Evolutionary conservation across 2,888 invertebrate species (phyloP), one percentile per base, ranked within the genome.

Genomic region (Quadroppia sp.): DNA sequence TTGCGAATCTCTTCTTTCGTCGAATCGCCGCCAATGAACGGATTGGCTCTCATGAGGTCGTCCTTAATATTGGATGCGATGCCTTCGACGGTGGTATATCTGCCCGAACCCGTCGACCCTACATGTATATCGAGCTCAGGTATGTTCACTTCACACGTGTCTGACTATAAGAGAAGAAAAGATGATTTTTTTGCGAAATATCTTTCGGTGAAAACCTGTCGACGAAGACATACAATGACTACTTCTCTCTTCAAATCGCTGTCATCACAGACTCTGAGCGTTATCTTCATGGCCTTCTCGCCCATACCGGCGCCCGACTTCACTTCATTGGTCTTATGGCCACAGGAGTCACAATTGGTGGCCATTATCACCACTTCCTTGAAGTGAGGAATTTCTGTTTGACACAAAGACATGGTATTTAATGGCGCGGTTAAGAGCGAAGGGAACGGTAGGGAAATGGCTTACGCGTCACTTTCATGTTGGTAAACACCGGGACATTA

Each of bases 301-400:
- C 93, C 94, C 45, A 97, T 88, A 0, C 96, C 96, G 23, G 90
- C 87, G 0, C 94, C 94, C 0, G 94, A 90, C 82, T 98, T 97
- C 0, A 99, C 95, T 85, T 99, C 99, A 81, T 94, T 98, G 2
- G 96, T 94, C 79, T 90, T 88, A 80, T 88, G 87, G 0, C 98
- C 98, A 83, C 99, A 99, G 0, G 82, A 81, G 20, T 96, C 95
- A 82, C 99, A 99, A 0, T 84, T 86, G 0, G 95, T 95, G 0
- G 97, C 94, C 98, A 99, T 99, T 75, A 99, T 94, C 0, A 99
- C 89, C 0, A 95, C 94, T 82, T 98, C 92, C 83, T 99, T 98
- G 83, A 99, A 99, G 82, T 94, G 90, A 0, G 99, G 99, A 81
- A 99, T 94, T 78, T 89, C 88, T 88, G n/a, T n/a, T n/a, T n/a